Base-by-base conservation (phyloP, 1,140 invertebrate species). In the Pectinophora gossypiella region DNA sequence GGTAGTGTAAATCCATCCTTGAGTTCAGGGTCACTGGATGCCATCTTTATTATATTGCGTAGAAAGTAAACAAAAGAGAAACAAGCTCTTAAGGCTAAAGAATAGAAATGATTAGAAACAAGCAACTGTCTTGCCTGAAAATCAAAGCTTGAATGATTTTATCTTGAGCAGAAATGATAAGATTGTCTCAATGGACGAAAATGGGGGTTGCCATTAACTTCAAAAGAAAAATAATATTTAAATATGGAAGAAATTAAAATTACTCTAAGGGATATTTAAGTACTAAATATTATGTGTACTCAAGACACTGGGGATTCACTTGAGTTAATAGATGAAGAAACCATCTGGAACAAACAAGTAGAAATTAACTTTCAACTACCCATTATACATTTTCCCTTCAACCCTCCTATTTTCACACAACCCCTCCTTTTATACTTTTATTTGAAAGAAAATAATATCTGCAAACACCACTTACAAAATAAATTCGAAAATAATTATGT, bases 131-230 rank as follows among this genome's bases (percentile, higher is more conserved):
- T 44, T 20, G 19, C 20, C 19, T 44, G 18, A 21, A 44, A 20
- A 7, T 20, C 19, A 20, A 9, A 2, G 35, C 58, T 54, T 61
- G 51, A 72, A 56, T 64, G 46, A 43, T 69, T 53, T 85, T 85
- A 85, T 85, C 82, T 73, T 74, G 73, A 85, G 77, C 79, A 83
- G 72, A 72, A 79, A 65, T 74, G 82, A 85, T 85, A 85, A 82
- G 70, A 72, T 65, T 68, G 61, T 58, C 64, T 74, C 56, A 62
- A 48, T 61, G 75, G 62, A 59, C 68, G 69, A 74, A 69, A 71
- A 59, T 51, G 59, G 68, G 27, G 10, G 40, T 6, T 52, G 59
- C 56, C 60, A 60, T 60, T 60, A 42, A 42, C 18, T 48, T 32
- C 49, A 48, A 47, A 54, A 27, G 10, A 16, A 53, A 46, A 50